These are phyloP conservation scores for Battus philenor DNA, from an alignment of 1,140 invertebrate genomes.

Conservation along the genomic window DNA sequence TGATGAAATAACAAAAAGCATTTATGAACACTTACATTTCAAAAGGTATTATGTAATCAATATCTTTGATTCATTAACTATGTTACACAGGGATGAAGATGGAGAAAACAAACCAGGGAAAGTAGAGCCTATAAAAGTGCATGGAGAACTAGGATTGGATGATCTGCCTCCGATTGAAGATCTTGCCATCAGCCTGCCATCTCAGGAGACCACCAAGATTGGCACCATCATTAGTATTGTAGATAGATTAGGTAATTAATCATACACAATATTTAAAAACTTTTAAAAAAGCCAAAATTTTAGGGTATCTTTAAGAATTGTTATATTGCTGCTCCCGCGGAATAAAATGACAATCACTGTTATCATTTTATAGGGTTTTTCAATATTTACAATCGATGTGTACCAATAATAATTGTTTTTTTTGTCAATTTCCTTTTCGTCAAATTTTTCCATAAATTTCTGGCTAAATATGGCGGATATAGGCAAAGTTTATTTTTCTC, in stretches of 20 bases:
- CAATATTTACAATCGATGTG: too few relatives aligned
- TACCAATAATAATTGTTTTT: too few relatives aligned
- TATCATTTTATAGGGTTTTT: too few relatives aligned
- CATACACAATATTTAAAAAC: too few relatives aligned
- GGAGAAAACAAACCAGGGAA: slow-evolving; percentile 35
- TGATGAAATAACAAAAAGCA: neutral
- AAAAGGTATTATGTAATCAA: neutral
- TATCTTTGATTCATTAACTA: slow-evolving; percentile 7
- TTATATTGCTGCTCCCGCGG: too few relatives aligned
- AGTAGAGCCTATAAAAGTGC: slow-evolving; percentile 46
- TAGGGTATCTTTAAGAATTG: too few relatives aligned
- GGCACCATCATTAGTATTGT: slow-evolving; percentile 85
- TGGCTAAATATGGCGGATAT: too few relatives aligned
- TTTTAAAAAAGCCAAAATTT: neutral
- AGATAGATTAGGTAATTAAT: slow-evolving; percentile 80
- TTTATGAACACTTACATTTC: neutral
- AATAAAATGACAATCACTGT: too few relatives aligned
- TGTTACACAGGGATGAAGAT: slow-evolving; percentile 49
- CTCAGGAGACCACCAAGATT: slow-evolving; percentile 84
- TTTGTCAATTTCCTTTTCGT: too few relatives aligned
- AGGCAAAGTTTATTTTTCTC: too few relatives aligned
- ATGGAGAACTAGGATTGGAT: slow-evolving; percentile 74
- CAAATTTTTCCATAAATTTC: too few relatives aligned
- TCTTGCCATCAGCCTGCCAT: slow-evolving; percentile 85
- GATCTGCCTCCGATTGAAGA: slow-evolving; percentile 91